Base-by-base conservation (phyloP, 2,113 vertebrate species). In the Callipepla squamata region DNA sequence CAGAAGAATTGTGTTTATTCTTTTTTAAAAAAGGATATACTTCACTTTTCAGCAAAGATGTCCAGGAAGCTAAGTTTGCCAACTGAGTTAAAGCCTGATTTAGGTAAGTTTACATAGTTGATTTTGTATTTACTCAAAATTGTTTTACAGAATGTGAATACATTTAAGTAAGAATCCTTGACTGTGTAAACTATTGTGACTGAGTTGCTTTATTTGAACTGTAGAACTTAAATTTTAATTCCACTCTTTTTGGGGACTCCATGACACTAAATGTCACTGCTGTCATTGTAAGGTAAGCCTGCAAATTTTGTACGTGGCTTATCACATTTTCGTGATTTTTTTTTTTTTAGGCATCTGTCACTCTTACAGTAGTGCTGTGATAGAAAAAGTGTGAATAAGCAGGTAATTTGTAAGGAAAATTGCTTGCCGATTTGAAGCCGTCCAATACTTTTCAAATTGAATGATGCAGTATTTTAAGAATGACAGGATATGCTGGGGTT, bases 31-130 rank as follows among this genome's bases (percentile, higher is more conserved):
- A 99, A 95, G 98, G 98, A 98, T 98, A 95, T 97, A 97, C 98
- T 98, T 99, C 99, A 98, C 99, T 98, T 98, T 99, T 98, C 99
- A 99, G 99, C 99, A 98, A 99, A 99, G 98, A 99, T 99, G 99
- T 99, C 99, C 98, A 99, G 99, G 98, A 99, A 99, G 98, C 99
- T 99, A 99, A 99, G 99, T 98, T 99, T 99, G 98, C 99, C 99
- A 98, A 99, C 99, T 98, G 99, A 99, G 97, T 98, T 99, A 98
- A 99, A 99, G 98, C 99, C 99, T 98, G 99, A 99, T 97, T 98
- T 99, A 98, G 99, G 99, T 99, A 99, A 99, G 99, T 99, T 98
- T 98, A 90, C 89, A 92, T 92, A 94, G 94, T 91, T 93, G 92
- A 91, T 76, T 90, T 91, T 94, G 17, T 91, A 89, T 76, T 91